A percentile compares a stretch with the other conserved stretches of the same genome.
Evolutionary conservation across 1,140 invertebrate genomes (phyloP).

Genomic region (Pseudomyrmex flavicornis): DNA sequence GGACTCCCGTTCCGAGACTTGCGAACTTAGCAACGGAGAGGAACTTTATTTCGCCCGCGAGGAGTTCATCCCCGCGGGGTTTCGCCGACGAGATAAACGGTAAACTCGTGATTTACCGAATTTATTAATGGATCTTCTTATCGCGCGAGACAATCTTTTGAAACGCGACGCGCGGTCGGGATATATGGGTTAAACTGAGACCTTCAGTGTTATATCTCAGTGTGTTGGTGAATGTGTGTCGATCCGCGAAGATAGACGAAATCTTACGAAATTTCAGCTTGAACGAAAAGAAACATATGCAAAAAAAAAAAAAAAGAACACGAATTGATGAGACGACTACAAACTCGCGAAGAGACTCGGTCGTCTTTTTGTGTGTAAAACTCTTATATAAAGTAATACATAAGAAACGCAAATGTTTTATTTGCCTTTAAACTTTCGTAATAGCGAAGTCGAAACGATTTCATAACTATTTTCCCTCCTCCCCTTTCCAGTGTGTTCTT

Average conservation of each 20-base stretch:
- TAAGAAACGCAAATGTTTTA: not conserved
- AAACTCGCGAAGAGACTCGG: not conserved
- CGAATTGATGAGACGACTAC: not conserved
- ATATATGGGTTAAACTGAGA: conserved; percentile 57
- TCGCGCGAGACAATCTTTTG: not conserved
- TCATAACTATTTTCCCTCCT: not conserved
- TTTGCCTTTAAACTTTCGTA: conserved; percentile 1
- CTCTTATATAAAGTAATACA: not conserved
- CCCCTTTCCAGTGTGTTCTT: not conserved
- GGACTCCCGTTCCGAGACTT: not conserved
- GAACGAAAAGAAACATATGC: not conserved
- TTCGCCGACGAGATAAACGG: not conserved
- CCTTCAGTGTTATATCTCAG: conserved; percentile 69
- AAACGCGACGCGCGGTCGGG: not conserved
- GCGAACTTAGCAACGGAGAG: not conserved
- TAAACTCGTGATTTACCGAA: not conserved
- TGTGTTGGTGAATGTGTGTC: conserved; percentile 7
- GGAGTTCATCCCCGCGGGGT: not conserved
- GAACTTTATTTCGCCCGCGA: not conserved
- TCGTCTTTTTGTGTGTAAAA: no score
- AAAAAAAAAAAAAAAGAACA: not conserved
- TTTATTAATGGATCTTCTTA: not conserved
- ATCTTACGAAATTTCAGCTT: not conserved
- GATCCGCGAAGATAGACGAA: not conserved
- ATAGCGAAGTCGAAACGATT: conserved; percentile 23